These are phyloP conservation scores for Zoroaster sp. DNA, from an alignment of 53 echinoderm and acorn worm species.

Conservation along the genomic window DNA sequence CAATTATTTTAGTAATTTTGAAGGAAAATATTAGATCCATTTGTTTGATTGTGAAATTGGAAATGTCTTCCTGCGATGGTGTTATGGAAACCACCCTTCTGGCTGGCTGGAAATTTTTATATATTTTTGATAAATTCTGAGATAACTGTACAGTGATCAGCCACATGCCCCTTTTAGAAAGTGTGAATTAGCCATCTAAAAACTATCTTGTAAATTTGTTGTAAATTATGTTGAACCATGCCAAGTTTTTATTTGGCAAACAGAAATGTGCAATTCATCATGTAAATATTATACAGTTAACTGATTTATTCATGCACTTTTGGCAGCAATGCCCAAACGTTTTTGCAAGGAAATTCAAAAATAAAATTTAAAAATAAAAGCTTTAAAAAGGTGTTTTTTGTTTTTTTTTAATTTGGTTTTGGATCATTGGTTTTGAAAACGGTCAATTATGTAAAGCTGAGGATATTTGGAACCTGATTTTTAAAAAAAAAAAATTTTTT, in stretches of 20 bases:
- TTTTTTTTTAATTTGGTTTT: neutral
- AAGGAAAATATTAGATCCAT: neutral
- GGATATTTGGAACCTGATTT: too few relatives aligned
- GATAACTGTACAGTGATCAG: neutral
- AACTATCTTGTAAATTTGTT: neutral
- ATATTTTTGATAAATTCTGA: conserved; percentile 50
- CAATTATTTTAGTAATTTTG: neutral
- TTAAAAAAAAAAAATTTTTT: too few relatives aligned
- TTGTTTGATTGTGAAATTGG: neutral
- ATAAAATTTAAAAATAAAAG: neutral
- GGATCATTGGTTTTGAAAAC: too few relatives aligned
- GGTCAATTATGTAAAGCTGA: too few relatives aligned
- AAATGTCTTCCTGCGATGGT: conserved; percentile 15
- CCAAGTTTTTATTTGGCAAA: neutral
- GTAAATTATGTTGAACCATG: neutral
- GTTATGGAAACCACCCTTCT: neutral
- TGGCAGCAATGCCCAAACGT: neutral
- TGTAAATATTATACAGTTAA: conserved; percentile 42
- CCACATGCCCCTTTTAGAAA: neutral
- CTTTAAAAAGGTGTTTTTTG: neutral
- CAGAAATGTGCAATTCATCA: conserved; percentile 37
- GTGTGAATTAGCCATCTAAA: conserved; percentile 37
- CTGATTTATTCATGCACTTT: conserved; percentile 15
- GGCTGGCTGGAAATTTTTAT: conserved; percentile 36
- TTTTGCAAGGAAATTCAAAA: conserved; percentile 17